Percentiles rank a stretch among this genome's conserved stretches.
These are phyloP conservation scores for Sebastes alutus DNA, from an alignment of 2,797 vertebrate genomes.

Conservation along the genomic window DNA sequence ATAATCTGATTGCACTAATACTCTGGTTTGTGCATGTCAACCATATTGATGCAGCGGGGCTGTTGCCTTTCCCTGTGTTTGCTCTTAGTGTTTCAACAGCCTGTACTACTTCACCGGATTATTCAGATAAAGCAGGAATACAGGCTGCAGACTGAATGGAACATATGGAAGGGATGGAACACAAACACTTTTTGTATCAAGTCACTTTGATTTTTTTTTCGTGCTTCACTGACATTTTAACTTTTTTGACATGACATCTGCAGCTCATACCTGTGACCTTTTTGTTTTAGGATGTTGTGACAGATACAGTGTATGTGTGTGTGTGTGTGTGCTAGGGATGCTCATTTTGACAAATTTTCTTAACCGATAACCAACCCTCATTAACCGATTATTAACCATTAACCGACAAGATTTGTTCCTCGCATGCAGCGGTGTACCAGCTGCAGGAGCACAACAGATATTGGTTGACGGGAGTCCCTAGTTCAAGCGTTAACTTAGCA, in stretches of 20 bases:
- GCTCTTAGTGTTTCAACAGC: neutral
- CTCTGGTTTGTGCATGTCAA: conserved; percentile 32
- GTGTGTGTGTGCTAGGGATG: no score
- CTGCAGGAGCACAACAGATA: no score
- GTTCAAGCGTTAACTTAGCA: no score
- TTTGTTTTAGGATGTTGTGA: neutral
- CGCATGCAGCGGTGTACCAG: no score
- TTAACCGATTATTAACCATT: no score
- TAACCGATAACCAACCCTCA: no score
- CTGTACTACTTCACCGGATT: conserved; percentile 14
- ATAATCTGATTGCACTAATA: conserved; percentile 60
- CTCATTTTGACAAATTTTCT: no score
- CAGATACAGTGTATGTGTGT: neutral
- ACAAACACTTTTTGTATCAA: conserved; percentile 2
- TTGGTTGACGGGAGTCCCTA: accelerated
- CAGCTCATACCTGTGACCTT: neutral
- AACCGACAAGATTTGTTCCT: no score
- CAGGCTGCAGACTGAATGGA: conserved; percentile 12
- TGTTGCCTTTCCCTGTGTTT: conserved; percentile 11
- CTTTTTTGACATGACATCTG: neutral
- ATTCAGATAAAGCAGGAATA: conserved; percentile 27
- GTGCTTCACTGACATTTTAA: neutral
- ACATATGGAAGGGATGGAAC: neutral
- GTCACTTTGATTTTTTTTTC: neutral
- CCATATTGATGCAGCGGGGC: conserved; percentile 11